Percentiles rank a stretch among this genome's conserved stretches.
phyloP scores from a whole-genome alignment of 35 echinoderm and acorn worm species.

The Patiria miniata region DNA sequence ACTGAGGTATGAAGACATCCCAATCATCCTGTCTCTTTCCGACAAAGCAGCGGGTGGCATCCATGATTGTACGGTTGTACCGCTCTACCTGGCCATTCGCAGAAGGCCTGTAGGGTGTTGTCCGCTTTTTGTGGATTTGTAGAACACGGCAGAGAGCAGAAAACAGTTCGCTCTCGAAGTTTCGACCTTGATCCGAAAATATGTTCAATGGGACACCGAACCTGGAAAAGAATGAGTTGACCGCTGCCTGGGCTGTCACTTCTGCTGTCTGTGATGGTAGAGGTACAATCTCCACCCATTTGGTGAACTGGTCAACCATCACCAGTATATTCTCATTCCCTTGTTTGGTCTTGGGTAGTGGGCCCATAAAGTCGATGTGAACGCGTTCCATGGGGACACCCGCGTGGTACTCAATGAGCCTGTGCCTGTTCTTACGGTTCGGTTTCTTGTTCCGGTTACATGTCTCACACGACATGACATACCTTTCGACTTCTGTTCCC shows the following conservation, averaged over 20 bases:
- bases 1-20: slow-evolving; percentile 29
- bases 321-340: slow-evolving; percentile 55
- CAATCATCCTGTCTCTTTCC: slow-evolving; percentile 35
- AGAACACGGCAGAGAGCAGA: background rate
- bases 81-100: slow-evolving; percentile 62
- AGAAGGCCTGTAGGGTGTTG: slow-evolving; percentile 59
- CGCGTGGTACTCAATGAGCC: slow-evolving; percentile 33
- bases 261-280: slow-evolving; percentile 50
- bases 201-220: slow-evolving; percentile 51
- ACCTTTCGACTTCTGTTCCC: slow-evolving; percentile 10
- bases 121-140: slow-evolving; percentile 52
- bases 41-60: slow-evolving; percentile 27
- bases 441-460: slow-evolving; percentile 38
- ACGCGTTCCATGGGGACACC: slow-evolving; percentile 57
- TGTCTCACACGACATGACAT: slow-evolving; percentile 22
- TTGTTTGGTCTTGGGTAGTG: slow-evolving; percentile 13
- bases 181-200: slow-evolving; percentile 58
- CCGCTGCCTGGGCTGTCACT: slow-evolving; percentile 43
- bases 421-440: background rate
- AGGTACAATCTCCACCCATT: slow-evolving; percentile 58
- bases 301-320: slow-evolving; percentile 65
- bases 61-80: slow-evolving; percentile 53
- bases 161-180: slow-evolving; percentile 71
- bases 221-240: slow-evolving; percentile 18
- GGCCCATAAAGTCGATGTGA: slow-evolving; percentile 38